Base-by-base conservation (phyloP, 2,888 invertebrate species). In the Agrotis exclamationis region DNA sequence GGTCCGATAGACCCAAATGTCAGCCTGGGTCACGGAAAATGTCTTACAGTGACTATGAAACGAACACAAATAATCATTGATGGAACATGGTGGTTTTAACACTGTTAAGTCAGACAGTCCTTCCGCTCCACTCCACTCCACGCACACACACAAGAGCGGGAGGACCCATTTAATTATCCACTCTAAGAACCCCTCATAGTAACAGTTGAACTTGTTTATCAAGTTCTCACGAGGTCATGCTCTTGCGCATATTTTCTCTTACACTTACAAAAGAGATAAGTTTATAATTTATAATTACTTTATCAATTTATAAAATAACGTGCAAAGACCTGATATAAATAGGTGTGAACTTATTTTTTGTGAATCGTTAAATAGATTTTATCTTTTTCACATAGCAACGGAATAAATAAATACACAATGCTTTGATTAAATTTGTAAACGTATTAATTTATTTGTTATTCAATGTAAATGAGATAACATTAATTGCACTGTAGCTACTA, bases 381-480 rank as follows among this genome's bases (percentile, higher is more conserved):
- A 50, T 57, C 47, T 51, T 75, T 3, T 9, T n/a, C 20, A 33
- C 28, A 18, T 44, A 33, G n/a, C 70, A 63, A 74, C 51, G 69
- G 70, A 28, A 44, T 14, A 70, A 75, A 70, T 48, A 69, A 45
- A 59, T 5, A 51, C 24, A 56, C 39, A 51, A 24, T 22, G 2
- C 9, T 16, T 1, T 24, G 33, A 20, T 11, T 14, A 44, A 39
- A 7, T 1, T 1, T 44, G 50, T 3, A 11, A 44, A 5, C 1
- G 18, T 60, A 24, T 57, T 65, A 45, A 56, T 33, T 11, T 24
- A 56, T 60, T 39, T 50, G 51, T 14, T 44, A 62, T 74, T 58
- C 22, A 63, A 74, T 48, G 33, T 60, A 56, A 74, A 74, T 57
- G 18, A 20, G 18, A 20, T 45, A 44, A 14, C 75, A 63, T 69